Conservation (phyloP, 2,888 invertebrate species). For the Autographa gamma region DNA sequence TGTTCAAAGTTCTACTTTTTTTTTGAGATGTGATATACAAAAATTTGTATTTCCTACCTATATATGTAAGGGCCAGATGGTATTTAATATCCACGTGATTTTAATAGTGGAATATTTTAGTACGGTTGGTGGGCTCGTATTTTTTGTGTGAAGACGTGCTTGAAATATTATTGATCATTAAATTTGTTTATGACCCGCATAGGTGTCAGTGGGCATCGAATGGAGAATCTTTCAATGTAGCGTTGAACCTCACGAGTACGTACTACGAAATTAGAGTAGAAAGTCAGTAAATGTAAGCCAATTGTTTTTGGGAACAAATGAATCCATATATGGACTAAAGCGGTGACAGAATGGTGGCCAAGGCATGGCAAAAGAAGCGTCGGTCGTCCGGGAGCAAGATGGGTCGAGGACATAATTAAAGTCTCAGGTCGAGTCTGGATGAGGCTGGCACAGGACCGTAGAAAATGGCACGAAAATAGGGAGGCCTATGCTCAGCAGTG, state of each 20-base stretch:
- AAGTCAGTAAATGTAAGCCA: not conserved
- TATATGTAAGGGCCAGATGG: not conserved
- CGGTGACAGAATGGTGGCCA: too few relatives aligned
- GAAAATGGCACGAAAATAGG: too few relatives aligned
- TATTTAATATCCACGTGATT: not conserved
- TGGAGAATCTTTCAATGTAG: not conserved
- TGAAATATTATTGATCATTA: conserved; percentile 3
- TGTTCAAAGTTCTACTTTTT: too few relatives aligned
- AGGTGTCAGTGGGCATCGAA: not conserved
- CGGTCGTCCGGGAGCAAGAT: too few relatives aligned
- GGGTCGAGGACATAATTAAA: too few relatives aligned
- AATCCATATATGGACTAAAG: too few relatives aligned
- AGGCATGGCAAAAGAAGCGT: too few relatives aligned
- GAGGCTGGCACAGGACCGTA: too few relatives aligned
- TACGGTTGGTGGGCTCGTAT: not conserved
- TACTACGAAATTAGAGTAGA: not conserved
- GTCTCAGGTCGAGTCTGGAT: too few relatives aligned
- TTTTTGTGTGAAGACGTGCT: not conserved
- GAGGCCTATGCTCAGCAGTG: too few relatives aligned
- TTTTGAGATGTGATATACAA: too few relatives aligned
- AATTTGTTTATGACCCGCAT: conserved; percentile 7
- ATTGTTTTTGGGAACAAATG: not conserved
- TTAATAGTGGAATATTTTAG: not conserved
- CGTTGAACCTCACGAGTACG: not conserved
- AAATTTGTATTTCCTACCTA: too few relatives aligned